Conservation (phyloP, 1,140 invertebrate species). For the Drosophila takahashii region DNA sequence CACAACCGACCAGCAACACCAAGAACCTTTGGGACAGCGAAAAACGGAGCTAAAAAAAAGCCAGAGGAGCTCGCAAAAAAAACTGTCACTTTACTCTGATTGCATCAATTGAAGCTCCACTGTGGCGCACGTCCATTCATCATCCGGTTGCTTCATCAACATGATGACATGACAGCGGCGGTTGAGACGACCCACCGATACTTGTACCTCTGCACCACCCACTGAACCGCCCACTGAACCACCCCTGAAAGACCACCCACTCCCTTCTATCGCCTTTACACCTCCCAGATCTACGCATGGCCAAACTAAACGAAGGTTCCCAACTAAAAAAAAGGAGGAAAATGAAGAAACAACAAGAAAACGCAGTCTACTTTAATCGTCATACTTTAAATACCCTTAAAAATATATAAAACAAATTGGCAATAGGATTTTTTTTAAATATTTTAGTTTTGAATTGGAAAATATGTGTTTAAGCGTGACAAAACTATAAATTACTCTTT, state of each 20-base stretch:
- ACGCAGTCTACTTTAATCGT: neutral
- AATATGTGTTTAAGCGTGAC: too few species aligned
- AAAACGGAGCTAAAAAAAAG: conserved; percentile 23
- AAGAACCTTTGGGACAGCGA: conserved; percentile 8
- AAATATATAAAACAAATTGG: too few species aligned
- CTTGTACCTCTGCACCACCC: neutral
- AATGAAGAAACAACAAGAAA: conserved; percentile 20
- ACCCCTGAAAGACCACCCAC: neutral
- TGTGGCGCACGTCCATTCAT: conserved; percentile 83
- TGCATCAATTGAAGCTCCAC: conserved; percentile 83
- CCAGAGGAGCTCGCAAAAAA: conserved; percentile 21
- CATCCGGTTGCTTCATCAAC: conserved; percentile 83
- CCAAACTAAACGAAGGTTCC: conserved; percentile 69
- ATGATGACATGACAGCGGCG: conserved; percentile 80
- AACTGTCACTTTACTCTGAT: conserved; percentile 83
- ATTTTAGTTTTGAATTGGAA: too few species aligned
- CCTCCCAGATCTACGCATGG: conserved; percentile 56
- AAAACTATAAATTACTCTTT: too few species aligned
- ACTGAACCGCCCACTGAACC: conserved; percentile 1
- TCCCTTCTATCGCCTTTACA: neutral
- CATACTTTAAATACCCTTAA: neutral
- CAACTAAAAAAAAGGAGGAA: conserved; percentile 25
- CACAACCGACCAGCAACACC: conserved; percentile 33
- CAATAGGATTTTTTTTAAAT: too few species aligned
- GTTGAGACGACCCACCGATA: conserved; percentile 57